Conservation (phyloP, 2,888 invertebrate genomes). For the Oligia strigilis region DNA sequence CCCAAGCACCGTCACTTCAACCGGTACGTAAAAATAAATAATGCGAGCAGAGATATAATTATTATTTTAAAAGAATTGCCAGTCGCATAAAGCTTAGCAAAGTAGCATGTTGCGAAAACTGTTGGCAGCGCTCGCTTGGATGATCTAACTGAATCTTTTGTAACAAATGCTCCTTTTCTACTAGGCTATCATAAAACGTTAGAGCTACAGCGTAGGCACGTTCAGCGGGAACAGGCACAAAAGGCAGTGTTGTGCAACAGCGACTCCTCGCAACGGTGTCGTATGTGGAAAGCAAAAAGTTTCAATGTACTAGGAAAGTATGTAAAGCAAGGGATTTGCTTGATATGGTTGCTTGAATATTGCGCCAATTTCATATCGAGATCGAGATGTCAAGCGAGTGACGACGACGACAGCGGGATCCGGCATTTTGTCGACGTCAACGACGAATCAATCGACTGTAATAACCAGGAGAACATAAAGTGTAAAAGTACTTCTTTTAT, state of each 20-base stretch:
- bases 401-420: slow-evolving; percentile 15
- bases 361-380: slow-evolving; percentile 22
- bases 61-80: slow-evolving; percentile 28
- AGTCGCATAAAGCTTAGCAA: slow-evolving; percentile 30
- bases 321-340: background rate
- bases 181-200: slow-evolving; percentile 59
- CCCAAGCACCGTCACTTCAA: too few species aligned
- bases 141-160: slow-evolving; percentile 59
- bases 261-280: slow-evolving; percentile 37
- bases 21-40: background rate
- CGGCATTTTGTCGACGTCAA: slow-evolving; percentile 64
- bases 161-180: slow-evolving; percentile 64
- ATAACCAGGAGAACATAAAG: slow-evolving; percentile 64
- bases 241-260: slow-evolving; percentile 52
- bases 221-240: slow-evolving; percentile 26
- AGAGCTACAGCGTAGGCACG: slow-evolving; percentile 11
- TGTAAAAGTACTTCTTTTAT: background rate
- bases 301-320: slow-evolving; percentile 57
- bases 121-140: slow-evolving; percentile 28
- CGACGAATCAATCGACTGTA: slow-evolving; percentile 48
- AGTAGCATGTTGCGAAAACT: slow-evolving; percentile 42
- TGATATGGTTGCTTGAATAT: slow-evolving; percentile 16
- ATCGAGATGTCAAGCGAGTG: slow-evolving; percentile 2
- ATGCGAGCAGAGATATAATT: background rate
- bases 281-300: slow-evolving; percentile 66